phyloP scores from a whole-genome alignment of 30 jellyfish, hydroid and myxozoan species.

The Phacellophora camtschatica region DNA sequence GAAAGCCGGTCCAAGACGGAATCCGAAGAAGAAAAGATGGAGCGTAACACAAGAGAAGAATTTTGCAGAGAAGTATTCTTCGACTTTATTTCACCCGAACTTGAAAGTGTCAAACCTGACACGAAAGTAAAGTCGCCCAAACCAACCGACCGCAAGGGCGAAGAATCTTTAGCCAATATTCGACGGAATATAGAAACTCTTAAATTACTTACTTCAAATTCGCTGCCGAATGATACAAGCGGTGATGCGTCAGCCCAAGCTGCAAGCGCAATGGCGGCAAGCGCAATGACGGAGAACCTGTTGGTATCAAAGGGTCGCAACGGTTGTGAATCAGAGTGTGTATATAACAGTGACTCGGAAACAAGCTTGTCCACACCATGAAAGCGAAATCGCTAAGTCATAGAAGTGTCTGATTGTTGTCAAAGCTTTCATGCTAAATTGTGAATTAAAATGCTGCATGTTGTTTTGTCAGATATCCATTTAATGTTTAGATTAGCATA shows the following conservation, averaged over 20 bases:
- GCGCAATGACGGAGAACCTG: constrained; percentile 24
- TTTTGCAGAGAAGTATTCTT: constrained; percentile 84
- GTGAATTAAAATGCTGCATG: constrained; percentile 34
- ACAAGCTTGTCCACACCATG: constrained; percentile 25
- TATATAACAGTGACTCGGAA: constrained; percentile 37
- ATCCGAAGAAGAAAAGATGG: constrained; percentile 51
- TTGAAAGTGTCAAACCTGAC: constrained; percentile 17
- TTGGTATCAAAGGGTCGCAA: constrained; percentile 61
- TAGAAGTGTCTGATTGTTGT: constrained; percentile 17
- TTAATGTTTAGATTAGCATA: background rate
- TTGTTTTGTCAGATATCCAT: background rate
- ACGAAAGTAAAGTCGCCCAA: background rate
- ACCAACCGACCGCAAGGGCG: background rate
- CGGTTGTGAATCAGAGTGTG: constrained; percentile 60
- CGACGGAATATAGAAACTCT: constrained; percentile 13
- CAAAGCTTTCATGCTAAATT: constrained; percentile 45
- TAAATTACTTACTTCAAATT: constrained; percentile 8
- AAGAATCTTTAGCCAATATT: constrained; percentile 2
- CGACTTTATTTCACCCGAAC: constrained; percentile 81
- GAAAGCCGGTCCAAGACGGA: constrained; percentile 51
- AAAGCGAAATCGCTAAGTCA: too few species aligned
- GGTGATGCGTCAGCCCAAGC: too few species aligned
- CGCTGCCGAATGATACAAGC: constrained; percentile 14
- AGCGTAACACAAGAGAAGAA: constrained; percentile 45
- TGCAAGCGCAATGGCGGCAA: constrained; percentile 46